Evolutionary conservation across 2,797 vertebrate genomes (phyloP).

Genomic region (Periophthalmus magnuspinnatus): DNA sequence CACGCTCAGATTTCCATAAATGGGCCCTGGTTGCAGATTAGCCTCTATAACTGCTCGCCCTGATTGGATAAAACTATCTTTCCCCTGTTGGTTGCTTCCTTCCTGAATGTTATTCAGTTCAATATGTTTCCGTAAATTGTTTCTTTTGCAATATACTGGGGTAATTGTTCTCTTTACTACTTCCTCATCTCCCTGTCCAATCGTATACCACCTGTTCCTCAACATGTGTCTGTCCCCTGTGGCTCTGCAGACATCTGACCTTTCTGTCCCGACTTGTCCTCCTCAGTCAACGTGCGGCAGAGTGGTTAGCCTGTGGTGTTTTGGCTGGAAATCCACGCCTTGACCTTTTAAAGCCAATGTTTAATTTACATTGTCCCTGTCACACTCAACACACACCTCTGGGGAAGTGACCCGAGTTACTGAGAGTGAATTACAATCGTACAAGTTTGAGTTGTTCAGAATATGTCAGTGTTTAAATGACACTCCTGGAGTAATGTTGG

Average conservation of each 20-base stretch:
- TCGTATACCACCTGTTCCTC: not conserved
- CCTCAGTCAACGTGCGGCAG: not conserved
- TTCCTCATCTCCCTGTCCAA: not conserved
- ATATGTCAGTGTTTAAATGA: not conserved
- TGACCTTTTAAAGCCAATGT: not conserved
- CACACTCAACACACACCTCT: not conserved
- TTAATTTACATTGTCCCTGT: not conserved
- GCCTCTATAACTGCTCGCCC: too few species aligned
- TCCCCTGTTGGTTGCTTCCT: too few species aligned
- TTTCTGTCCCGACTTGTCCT: not conserved
- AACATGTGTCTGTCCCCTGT: not conserved
- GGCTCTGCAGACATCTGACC: not conserved
- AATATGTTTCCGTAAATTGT: too few species aligned
- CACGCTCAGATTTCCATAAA: too few species aligned
- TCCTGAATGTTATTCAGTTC: too few species aligned
- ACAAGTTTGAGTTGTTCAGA: not conserved
- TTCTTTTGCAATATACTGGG: too few species aligned
- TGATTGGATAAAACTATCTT: too few species aligned
- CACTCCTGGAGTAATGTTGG: not conserved
- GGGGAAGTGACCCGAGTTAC: not conserved
- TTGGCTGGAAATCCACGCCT: slow-evolving; percentile 20
- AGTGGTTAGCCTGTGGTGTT: not conserved
- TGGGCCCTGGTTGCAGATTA: too few species aligned
- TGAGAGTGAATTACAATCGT: not conserved
- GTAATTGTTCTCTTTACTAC: not conserved